phyloP scores from a whole-genome alignment of 1,140 invertebrate genomes.

The Dreissena polymorpha region DNA sequence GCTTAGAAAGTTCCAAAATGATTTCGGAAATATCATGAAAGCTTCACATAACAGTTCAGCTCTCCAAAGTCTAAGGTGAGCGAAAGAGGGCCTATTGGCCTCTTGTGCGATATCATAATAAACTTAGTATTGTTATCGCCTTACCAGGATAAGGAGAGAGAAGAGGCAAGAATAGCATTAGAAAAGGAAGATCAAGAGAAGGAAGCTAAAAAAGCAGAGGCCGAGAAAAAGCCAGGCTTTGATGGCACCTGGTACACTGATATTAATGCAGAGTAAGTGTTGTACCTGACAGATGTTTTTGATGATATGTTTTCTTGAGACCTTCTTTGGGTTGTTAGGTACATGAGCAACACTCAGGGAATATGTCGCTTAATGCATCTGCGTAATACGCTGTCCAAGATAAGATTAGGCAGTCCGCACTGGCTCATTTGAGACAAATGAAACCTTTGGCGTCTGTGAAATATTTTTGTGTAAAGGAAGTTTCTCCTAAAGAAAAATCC shows the following conservation, averaged over 20 bases:
- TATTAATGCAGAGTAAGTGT: conserved; percentile 65
- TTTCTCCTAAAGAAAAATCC: too few relatives aligned
- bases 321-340: too few relatives aligned
- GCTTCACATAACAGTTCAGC: background rate
- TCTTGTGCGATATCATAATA: background rate
- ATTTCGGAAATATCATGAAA: background rate
- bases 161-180: conserved; percentile 76
- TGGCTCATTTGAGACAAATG: too few relatives aligned
- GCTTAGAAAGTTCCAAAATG: background rate
- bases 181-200: conserved; percentile 75
- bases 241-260: conserved; percentile 76
- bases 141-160: conserved; percentile 66
- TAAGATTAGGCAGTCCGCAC: too few relatives aligned
- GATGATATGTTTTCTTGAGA: too few relatives aligned
- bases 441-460: too few relatives aligned
- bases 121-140: background rate
- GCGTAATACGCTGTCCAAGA: too few relatives aligned
- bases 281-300: background rate
- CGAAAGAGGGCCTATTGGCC: too few relatives aligned
- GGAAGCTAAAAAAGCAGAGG: conserved; percentile 71
- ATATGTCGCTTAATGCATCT: too few relatives aligned
- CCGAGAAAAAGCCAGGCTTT: conserved; percentile 68
- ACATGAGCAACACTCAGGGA: too few relatives aligned
- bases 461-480: too few relatives aligned
- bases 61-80: too few relatives aligned